A percentile compares a stretch with the other conserved stretches of the same genome.
Conservation (phyloP, 2,113 vertebrate species). For the human (Homo sapiens) region DNA sequence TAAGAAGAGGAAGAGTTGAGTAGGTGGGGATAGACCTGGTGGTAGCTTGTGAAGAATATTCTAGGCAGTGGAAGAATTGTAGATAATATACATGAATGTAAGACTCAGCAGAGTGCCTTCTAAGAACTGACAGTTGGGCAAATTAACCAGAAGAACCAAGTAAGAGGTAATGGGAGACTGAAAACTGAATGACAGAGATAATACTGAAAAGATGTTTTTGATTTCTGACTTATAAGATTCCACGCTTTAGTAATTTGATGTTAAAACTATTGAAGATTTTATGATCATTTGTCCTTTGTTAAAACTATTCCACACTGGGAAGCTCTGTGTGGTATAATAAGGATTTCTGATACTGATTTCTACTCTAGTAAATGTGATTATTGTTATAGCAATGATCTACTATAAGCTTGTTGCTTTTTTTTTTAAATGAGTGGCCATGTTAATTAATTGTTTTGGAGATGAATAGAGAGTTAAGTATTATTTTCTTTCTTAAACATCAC, state of each 20-base stretch:
- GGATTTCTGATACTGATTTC: not conserved
- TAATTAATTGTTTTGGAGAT: not conserved
- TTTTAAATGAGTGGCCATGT: not conserved
- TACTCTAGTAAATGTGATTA: not conserved
- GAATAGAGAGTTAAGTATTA: not conserved
- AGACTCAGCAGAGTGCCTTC: not conserved
- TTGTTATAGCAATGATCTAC: not conserved
- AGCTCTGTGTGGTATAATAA: not conserved
- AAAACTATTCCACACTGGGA: not conserved
- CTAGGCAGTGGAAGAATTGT: not conserved
- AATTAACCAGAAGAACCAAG: not conserved
- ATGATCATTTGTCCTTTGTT: not conserved
- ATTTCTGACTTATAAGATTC: not conserved
- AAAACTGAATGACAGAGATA: not conserved
- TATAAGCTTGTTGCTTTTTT: not conserved
- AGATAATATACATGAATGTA: not conserved
- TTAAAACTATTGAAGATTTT: not conserved
- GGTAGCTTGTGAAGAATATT: not conserved
- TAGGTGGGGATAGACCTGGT: not conserved
- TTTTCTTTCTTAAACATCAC: not conserved
- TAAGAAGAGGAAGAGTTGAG: not conserved
- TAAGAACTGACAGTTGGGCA: not conserved
- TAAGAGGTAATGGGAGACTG: not conserved
- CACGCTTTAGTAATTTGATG: not conserved
- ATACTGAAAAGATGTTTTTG: not conserved